Conservation (phyloP, 2,888 invertebrate species). For the Aelia acuminata region DNA sequence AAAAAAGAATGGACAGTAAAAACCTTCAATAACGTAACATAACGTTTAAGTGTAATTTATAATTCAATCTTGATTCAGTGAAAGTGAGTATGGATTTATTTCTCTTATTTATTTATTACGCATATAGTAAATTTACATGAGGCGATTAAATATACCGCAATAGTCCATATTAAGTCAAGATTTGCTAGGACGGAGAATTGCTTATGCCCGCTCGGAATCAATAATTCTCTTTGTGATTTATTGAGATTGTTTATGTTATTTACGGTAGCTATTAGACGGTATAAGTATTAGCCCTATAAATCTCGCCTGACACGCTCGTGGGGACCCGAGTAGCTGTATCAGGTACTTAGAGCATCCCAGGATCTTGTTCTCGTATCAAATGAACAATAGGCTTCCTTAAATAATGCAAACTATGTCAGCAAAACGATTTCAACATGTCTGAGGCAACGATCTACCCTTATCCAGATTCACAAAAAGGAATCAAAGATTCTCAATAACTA, state of each 20-base stretch:
- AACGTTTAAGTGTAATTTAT: too few relatives aligned
- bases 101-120: too few relatives aligned
- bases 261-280: not conserved
- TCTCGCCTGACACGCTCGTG: not conserved
- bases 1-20: too few relatives aligned
- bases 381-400: not conserved
- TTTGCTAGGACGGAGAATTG: not conserved
- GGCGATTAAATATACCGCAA: too few relatives aligned
- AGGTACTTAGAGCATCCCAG: not conserved
- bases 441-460: too few relatives aligned
- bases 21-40: too few relatives aligned
- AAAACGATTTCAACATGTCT: not conserved
- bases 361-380: not conserved
- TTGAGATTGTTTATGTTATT: not conserved
- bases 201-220: not conserved
- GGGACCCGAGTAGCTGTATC: not conserved
- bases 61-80: too few relatives aligned
- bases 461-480: too few relatives aligned
- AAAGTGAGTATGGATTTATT: too few relatives aligned
- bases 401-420: not conserved
- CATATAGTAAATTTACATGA: too few relatives aligned
- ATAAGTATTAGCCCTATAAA: not conserved
- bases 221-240: slow-evolving; percentile 23
- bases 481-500: too few relatives aligned
- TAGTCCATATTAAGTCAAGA: not conserved